Conservation (phyloP, 2,888 invertebrate species). For the Hermodice carunculata region DNA sequence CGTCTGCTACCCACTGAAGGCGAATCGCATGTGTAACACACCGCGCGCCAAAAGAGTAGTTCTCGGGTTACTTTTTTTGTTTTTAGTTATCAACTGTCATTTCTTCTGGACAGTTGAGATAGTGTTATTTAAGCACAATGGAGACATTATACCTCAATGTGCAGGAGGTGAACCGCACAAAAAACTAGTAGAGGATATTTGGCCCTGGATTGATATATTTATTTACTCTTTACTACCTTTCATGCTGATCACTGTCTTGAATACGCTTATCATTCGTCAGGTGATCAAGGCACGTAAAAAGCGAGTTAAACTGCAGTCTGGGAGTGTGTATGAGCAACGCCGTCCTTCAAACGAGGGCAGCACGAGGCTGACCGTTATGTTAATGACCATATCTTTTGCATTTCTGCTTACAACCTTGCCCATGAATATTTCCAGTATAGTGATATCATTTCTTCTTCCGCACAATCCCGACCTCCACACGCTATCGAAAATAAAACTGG, state of each 20-base stretch:
- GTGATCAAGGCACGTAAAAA: constrained; percentile 46
- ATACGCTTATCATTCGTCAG: constrained; percentile 58
- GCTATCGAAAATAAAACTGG: constrained; percentile 23
- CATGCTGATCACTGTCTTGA: constrained; percentile 53
- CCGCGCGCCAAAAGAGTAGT: constrained; percentile 50
- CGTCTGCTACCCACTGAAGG: constrained; percentile 56
- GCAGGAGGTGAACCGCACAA: constrained; percentile 22
- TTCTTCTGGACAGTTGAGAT: constrained; percentile 55
- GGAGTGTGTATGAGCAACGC: constrained; percentile 6
- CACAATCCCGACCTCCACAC: constrained; percentile 1
- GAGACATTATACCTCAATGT: constrained; percentile 20
- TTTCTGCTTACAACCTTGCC: constrained; percentile 39
- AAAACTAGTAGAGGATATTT: constrained; percentile 41
- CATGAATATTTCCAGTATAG: constrained; percentile 29
- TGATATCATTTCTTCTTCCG: constrained; percentile 10
- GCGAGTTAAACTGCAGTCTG: constrained; percentile 11
- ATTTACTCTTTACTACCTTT: constrained; percentile 63
- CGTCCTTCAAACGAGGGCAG: constrained; percentile 11
- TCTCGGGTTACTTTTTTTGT: constrained; percentile 43
- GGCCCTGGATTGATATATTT: constrained; percentile 63
- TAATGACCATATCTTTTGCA: constrained; percentile 32
- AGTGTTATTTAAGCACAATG: not conserved
- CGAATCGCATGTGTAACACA: constrained; percentile 54
- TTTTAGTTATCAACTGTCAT: constrained; percentile 57
- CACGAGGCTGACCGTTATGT: constrained; percentile 33